Conservation (phyloP, 1,140 invertebrate genomes). For the Drosophila lacteicornis region DNA sequence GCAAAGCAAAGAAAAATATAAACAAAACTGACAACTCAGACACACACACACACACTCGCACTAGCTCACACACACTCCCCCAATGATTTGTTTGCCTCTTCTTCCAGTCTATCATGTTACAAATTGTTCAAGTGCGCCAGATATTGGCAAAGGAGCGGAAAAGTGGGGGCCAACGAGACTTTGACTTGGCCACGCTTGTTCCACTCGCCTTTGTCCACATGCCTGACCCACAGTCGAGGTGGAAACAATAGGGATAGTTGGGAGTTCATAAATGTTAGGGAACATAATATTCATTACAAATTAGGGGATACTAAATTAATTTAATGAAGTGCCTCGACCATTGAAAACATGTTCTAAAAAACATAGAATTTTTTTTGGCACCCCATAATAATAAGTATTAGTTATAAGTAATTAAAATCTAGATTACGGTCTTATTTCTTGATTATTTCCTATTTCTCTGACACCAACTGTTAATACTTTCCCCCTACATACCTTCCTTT, state of each 20-base stretch:
- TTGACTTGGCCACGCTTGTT: conserved; percentile 62
- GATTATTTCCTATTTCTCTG: neutral
- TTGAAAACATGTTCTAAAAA: neutral
- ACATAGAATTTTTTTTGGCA: neutral
- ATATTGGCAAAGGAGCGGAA: conserved; percentile 54
- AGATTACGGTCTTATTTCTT: too few species aligned
- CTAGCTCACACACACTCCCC: conserved; percentile 11
- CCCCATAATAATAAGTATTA: neutral
- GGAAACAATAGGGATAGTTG: neutral
- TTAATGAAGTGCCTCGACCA: neutral
- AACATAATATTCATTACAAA: too few species aligned
- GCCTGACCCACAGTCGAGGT: conserved; percentile 12
- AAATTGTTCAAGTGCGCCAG: conserved; percentile 78
- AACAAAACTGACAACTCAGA: conserved; percentile 61
- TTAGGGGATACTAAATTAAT: too few species aligned
- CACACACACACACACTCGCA: conserved; percentile 6
- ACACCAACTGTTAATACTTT: neutral
- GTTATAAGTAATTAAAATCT: too few species aligned
- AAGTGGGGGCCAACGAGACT: conserved; percentile 34
- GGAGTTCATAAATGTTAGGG: too few species aligned
- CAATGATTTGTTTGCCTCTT: conserved; percentile 67
- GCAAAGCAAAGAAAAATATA: conserved; percentile 79
- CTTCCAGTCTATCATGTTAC: conserved; percentile 74
- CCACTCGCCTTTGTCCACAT: conserved; percentile 73
- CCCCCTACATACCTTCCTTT: conserved; percentile 1